Evolutionary conservation across 2,113 vertebrate genomes (phyloP).

Genomic region (Spheniscus mendiculus): DNA sequence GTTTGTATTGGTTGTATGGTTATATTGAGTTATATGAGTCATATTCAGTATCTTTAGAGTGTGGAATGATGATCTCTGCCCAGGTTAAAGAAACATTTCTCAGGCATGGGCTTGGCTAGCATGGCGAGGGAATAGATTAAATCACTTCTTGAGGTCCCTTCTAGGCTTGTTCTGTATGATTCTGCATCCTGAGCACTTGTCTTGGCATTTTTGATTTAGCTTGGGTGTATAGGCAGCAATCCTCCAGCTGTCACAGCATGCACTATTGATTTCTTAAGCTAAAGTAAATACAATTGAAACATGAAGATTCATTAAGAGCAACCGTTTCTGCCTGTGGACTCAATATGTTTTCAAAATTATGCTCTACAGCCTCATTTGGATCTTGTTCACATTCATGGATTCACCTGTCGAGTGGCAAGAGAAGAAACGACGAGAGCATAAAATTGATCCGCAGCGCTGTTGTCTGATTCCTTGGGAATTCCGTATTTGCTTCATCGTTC

Average conservation of each 20-base stretch:
- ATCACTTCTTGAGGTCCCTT: neutral
- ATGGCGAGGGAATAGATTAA: neutral
- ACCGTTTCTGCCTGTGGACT: neutral
- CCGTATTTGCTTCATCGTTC: neutral
- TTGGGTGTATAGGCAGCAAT: neutral
- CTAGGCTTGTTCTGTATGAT: neutral
- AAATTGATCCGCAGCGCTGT: neutral
- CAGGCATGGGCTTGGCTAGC: neutral
- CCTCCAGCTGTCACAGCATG: neutral
- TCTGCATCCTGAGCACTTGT: neutral
- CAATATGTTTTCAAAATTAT: neutral
- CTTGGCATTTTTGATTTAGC: neutral
- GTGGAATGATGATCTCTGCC: neutral
- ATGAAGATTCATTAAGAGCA: neutral
- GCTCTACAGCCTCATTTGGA: neutral
- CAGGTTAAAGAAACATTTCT: neutral
- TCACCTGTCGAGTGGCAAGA: neutral
- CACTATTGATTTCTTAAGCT: neutral
- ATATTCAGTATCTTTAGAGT: neutral
- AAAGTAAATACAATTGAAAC: neutral
- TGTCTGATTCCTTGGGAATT: neutral
- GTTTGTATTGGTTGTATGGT: neutral
- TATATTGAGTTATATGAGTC: neutral
- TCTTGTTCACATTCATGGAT: constrained; percentile 3
- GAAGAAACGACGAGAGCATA: neutral